Evolutionary conservation across 2,797 vertebrate species (phyloP).

Genomic region (Champsocephalus gunnari): DNA sequence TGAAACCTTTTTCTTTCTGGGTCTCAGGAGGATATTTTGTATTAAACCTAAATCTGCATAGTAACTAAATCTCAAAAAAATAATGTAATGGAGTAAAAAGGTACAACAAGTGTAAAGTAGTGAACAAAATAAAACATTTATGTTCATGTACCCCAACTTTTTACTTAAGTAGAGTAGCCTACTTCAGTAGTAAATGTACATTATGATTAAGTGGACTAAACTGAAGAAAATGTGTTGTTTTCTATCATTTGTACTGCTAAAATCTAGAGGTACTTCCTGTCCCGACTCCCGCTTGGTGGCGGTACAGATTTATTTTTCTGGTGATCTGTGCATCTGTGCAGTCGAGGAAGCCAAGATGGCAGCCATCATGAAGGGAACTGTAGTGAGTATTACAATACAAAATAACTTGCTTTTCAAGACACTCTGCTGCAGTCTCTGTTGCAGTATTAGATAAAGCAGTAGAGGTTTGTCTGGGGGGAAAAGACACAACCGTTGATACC

Average conservation of each 20-base stretch:
- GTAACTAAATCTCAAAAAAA: too few relatives aligned
- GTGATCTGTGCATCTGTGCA: not conserved
- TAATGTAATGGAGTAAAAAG: too few relatives aligned
- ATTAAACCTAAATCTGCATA: too few relatives aligned
- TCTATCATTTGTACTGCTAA: not conserved
- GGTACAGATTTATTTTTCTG: not conserved
- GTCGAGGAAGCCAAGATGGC: conserved; percentile 85
- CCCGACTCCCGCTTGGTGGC: conserved; percentile 55
- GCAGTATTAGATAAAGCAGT: fast-evolving
- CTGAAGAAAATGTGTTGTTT: not conserved
- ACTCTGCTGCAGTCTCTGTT: fast-evolving
- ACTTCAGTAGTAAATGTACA: too few relatives aligned
- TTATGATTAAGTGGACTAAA: not conserved
- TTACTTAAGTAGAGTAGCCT: too few relatives aligned
- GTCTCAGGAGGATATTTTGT: too few relatives aligned
- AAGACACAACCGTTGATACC: fast-evolving
- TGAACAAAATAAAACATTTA: too few relatives aligned
- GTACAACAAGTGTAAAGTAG: too few relatives aligned
- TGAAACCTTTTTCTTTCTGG: too few relatives aligned
- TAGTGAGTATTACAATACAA: conserved; percentile 78
- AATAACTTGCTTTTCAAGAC: fast-evolving
- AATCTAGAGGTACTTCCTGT: fast-evolving
- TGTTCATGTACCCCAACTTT: too few relatives aligned
- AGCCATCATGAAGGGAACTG: conserved; percentile 88
- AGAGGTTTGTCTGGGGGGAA: fast-evolving